Base-by-base conservation (phyloP, 2,113 vertebrate genomes). In the Triplophysa rosa region DNA sequence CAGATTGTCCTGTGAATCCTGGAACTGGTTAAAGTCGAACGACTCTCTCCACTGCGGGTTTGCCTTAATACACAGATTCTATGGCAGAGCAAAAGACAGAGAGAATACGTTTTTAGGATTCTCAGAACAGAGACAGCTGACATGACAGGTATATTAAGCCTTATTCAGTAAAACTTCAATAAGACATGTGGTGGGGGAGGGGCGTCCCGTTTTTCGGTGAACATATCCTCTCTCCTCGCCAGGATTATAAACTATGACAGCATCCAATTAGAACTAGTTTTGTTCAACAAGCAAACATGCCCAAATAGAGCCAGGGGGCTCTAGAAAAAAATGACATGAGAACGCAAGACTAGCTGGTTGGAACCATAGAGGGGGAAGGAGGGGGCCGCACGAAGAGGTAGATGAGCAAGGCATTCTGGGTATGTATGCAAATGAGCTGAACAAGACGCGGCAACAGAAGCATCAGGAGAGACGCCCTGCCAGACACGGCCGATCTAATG, bases 1-100 rank as follows among this genome's bases (percentile, higher is more conserved):
- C 91, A 99, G 93, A 80, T 94, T 90, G 86, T 96, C 96, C 91
- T 94, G 95, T 89, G 93, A 95, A 90, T 98, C 96, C 89, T 94
- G 94, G 92, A 95, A 98, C 89, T 96, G 95, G 94, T 96, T 97
- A 93, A 99, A 98, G 90, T 99, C 96, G 94, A 99, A 98, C 91
- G 91, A 92, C 90, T 99, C 97, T 91, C 94, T 96, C 98, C 98
- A 99, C 89, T 98, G 97, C 84, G 96, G 97, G 89, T 95, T 98
- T 92, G 93, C 89, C 92, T 95, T 96, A 92, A 96, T 94, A 93
- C 95, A 96, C 85, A 97, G 92, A 91, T 94, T 98, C 98, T 99
- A 87, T 92, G 91, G 91, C 90, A 45, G 6, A 85, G 52, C 2
- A 2, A n/a, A n/a, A 85, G 21, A 78, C 70, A 56, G 49, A 77